These are phyloP conservation scores for Sylvilagus floridanus DNA, from an alignment of 2,797 vertebrate genomes.

Conservation along the genomic window DNA sequence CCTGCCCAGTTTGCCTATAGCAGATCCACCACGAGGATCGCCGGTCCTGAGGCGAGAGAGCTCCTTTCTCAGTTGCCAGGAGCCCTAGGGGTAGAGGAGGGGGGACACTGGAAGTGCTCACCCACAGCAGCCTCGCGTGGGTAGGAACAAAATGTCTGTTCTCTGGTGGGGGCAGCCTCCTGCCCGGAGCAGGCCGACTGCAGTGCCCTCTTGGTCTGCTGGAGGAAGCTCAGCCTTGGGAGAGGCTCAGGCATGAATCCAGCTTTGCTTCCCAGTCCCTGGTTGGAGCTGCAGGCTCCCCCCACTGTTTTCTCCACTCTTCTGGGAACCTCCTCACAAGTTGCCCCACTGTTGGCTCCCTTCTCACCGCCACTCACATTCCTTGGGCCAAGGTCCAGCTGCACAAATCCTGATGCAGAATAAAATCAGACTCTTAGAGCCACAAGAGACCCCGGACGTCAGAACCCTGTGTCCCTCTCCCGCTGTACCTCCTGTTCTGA, in stretches of 20 bases:
- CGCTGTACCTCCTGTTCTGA: too few relatives aligned
- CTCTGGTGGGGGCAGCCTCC: not conserved
- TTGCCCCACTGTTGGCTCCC: not conserved
- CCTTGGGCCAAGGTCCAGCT: not conserved
- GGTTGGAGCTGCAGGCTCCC: not conserved
- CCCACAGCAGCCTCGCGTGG: not conserved
- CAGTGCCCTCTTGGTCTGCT: too few relatives aligned
- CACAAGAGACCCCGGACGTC: not conserved
- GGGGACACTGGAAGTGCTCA: fast-evolving
- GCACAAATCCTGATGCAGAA: not conserved
- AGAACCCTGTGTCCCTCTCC: not conserved
- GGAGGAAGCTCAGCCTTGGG: not conserved
- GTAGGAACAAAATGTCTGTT: not conserved
- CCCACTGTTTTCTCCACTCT: not conserved
- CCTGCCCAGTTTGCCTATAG: too few relatives aligned
- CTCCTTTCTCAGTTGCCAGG: not conserved
- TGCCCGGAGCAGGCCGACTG: not conserved
- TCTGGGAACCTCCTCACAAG: conserved; percentile 11
- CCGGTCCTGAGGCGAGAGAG: not conserved
- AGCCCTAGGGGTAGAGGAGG: not conserved
- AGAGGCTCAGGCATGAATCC: not conserved
- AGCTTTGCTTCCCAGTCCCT: not conserved
- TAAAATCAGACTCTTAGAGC: not conserved
- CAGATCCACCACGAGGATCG: too few relatives aligned
- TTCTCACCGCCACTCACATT: not conserved